Percentiles rank a stretch among this genome's conserved stretches.
These are phyloP conservation scores for Hypercompe scribonia DNA, from an alignment of 2,888 invertebrate species.

Conservation along the genomic window DNA sequence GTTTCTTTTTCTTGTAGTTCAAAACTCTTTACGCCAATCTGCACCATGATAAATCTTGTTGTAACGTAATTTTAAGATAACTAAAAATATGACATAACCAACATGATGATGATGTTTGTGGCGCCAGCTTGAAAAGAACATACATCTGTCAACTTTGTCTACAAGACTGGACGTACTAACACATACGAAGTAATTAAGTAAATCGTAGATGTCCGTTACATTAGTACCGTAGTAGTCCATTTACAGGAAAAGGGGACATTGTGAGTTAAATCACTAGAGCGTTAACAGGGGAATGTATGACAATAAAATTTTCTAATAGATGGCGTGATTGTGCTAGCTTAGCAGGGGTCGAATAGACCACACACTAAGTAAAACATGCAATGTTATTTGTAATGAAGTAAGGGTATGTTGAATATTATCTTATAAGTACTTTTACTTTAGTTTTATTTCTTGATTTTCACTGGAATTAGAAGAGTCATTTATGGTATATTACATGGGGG, in stretches of 20 bases:
- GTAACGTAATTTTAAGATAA: not conserved
- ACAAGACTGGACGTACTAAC: not conserved
- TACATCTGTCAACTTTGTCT: not conserved
- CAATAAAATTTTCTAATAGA: slow-evolving; percentile 55
- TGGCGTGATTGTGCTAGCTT: slow-evolving; percentile 49
- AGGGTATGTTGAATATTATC: not conserved
- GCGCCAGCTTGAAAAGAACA: not conserved
- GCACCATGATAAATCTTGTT: not conserved
- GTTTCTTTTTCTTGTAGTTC: not conserved
- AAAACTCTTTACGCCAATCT: not conserved
- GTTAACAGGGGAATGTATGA: slow-evolving; percentile 59
- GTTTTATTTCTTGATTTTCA: too few species aligned
- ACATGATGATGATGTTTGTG: not conserved
- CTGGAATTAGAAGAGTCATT: not conserved
- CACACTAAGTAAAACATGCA: slow-evolving; percentile 23
- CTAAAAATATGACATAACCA: not conserved
- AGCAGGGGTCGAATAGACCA: slow-evolving; percentile 34
- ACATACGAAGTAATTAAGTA: slow-evolving; percentile 1
- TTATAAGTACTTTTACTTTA: too few species aligned
- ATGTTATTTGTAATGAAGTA: slow-evolving; percentile 16
- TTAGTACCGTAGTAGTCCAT: slow-evolving; percentile 39
- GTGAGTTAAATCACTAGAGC: slow-evolving; percentile 57
- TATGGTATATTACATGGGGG: not conserved
- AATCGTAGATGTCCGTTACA: slow-evolving; percentile 33
- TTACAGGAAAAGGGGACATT: slow-evolving; percentile 60